A percentile compares a stretch with the other conserved stretches of the same genome.
Evolutionary conservation across 2,797 vertebrate genomes (phyloP).

Genomic region (Enteromius fasciolatus): DNA sequence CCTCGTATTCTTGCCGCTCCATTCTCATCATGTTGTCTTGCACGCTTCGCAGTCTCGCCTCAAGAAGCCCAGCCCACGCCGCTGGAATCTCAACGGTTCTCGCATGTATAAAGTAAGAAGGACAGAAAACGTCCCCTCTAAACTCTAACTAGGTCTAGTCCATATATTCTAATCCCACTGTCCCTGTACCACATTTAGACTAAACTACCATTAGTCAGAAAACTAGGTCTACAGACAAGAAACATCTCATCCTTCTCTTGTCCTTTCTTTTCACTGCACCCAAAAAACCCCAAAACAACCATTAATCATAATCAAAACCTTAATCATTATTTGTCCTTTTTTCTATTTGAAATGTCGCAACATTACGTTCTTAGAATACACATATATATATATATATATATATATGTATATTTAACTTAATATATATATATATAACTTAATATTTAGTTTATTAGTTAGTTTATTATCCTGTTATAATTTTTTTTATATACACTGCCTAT

Average conservation of each 20-base stretch:
- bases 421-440: not conserved
- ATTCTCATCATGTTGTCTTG: slow-evolving; percentile 68
- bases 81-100: slow-evolving; percentile 77
- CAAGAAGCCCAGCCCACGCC: slow-evolving; percentile 75
- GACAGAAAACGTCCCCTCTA: slow-evolving; percentile 43
- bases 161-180: slow-evolving; percentile 24
- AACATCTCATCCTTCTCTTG: not conserved
- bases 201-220: slow-evolving; percentile 35
- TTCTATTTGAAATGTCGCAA: not conserved
- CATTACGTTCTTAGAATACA: not conserved
- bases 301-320: not conserved
- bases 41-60: slow-evolving; percentile 75
- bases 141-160: slow-evolving; percentile 52
- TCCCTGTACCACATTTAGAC: slow-evolving; percentile 27
- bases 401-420: too few relatives aligned
- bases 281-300: not conserved
- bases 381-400: too few relatives aligned
- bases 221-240: slow-evolving; percentile 4
- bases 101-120: slow-evolving; percentile 78
- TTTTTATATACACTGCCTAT: too few relatives aligned
- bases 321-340: not conserved
- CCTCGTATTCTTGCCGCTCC: slow-evolving; percentile 19
- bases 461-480: too few relatives aligned
- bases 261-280: not conserved
- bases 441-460: too few relatives aligned